Evolutionary conservation across 1,140 invertebrate species (phyloP), one percentile per base, ranked within the genome.

Genomic region (Drosophila persimilis): DNA sequence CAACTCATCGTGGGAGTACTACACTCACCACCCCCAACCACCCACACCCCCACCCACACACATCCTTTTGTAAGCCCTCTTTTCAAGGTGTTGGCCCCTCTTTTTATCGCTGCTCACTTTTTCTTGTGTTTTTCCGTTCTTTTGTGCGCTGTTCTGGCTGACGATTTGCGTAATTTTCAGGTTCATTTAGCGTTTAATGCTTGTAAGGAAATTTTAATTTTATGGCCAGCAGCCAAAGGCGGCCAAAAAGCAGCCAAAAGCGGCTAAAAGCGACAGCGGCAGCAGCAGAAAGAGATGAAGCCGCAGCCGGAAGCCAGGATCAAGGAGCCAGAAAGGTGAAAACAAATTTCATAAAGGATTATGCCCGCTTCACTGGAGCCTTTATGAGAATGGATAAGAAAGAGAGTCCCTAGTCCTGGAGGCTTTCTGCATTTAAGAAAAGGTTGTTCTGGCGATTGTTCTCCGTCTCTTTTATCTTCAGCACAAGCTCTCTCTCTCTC

Each of bases 141-240:
- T 29, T 46, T 66, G 31, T 47, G 44, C 35, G 48, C 55, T 41
- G 41, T 48, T 39, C 35, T 57, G 72, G 45, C 57, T 61, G 65
- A 61, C 84, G 83, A 88, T 90, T 90, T 90, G 80, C 84, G 88
- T 89, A 88, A 90, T 90, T 90, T 90, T 90, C 88, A 88, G 88
- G 74, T 90, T 90, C 88, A 90, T 90, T 90, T 84, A 81, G 88
- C 84, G 74, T 90, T 88, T 88, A 90, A 90, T 90, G 88, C 80
- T 85, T 90, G 88, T 90, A 85, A 90, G 85, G 73, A 77, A 84
- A 89, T 90, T 90, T 90, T 88, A 90, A 90, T 84, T 84, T 90
- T 79, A 90, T 88, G 83, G 83, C 65, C 71, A 76, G 73, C 62
- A 71, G 78, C 80, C 81, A 83, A 88, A 67, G 60, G 74, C 55